Evolutionary conservation across 2,113 vertebrate genomes (phyloP).

Genomic region (Pygoscelis antarcticus): DNA sequence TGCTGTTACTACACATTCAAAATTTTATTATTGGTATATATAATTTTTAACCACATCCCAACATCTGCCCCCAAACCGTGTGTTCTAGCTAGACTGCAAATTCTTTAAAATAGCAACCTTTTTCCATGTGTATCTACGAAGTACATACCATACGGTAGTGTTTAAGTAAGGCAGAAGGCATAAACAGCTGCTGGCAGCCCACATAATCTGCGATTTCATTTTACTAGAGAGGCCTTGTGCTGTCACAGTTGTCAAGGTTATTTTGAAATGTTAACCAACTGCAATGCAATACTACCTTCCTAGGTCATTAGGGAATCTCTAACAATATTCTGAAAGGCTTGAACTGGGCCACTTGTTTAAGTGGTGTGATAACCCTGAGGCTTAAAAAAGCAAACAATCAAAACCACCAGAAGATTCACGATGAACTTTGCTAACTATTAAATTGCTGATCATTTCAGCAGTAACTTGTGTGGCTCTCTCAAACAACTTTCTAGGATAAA

Average conservation of each 20-base stretch:
- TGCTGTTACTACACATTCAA: not conserved
- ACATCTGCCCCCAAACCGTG: constrained; percentile 36
- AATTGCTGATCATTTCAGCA: not conserved
- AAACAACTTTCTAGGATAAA: not conserved
- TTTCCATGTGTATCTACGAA: not conserved
- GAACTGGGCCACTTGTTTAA: not conserved
- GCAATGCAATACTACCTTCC: not conserved
- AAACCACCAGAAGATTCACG: not conserved
- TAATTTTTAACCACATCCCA: not conserved
- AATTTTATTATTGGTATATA: not conserved
- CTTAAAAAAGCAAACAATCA: not conserved
- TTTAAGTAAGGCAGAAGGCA: constrained; percentile 23
- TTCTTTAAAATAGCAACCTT: constrained; percentile 2
- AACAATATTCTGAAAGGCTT: not conserved
- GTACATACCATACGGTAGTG: not conserved
- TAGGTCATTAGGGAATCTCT: not conserved
- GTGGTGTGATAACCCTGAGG: not conserved
- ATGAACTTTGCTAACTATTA: not conserved
- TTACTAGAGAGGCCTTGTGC: not conserved
- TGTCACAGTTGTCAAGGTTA: not conserved
- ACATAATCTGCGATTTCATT: not conserved
- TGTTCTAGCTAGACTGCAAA: constrained; percentile 25
- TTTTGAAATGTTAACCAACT: not conserved
- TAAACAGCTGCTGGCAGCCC: not conserved
- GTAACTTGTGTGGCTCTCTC: not conserved